phyloP scores from a whole-genome alignment of 2,797 vertebrate genomes.

The Merluccius polli region DNA sequence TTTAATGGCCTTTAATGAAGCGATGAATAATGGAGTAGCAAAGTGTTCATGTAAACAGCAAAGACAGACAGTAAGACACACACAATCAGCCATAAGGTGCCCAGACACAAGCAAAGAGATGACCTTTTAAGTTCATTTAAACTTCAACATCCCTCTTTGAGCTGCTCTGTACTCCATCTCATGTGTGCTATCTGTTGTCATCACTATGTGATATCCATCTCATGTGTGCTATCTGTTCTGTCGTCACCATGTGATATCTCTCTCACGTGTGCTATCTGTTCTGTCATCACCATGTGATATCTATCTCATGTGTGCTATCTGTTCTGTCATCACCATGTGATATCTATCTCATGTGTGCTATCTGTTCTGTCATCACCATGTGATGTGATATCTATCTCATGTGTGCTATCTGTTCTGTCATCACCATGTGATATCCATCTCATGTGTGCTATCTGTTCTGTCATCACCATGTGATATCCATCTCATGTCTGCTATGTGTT shows the following conservation, averaged over 20 bases:
- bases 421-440: neutral
- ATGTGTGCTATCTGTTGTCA: neutral
- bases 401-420: neutral
- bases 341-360: neutral
- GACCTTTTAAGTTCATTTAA: neutral
- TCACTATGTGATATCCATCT: neutral
- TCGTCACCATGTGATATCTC: neutral
- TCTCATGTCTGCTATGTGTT: neutral
- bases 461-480: neutral
- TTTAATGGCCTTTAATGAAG: constrained; percentile 25
- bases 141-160: neutral
- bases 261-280: neutral
- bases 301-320: neutral
- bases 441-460: neutral
- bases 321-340: neutral
- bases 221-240: neutral
- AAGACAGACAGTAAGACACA: neutral
- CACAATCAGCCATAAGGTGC: neutral
- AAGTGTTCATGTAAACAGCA: constrained; percentile 11
- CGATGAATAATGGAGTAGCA: constrained; percentile 33
- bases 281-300: neutral
- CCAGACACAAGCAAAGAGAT: neutral
- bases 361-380: neutral
- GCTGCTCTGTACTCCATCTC: neutral
- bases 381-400: neutral